Conservation (phyloP, 1,140 invertebrate genomes). For the Lepidurus arcticus region DNA sequence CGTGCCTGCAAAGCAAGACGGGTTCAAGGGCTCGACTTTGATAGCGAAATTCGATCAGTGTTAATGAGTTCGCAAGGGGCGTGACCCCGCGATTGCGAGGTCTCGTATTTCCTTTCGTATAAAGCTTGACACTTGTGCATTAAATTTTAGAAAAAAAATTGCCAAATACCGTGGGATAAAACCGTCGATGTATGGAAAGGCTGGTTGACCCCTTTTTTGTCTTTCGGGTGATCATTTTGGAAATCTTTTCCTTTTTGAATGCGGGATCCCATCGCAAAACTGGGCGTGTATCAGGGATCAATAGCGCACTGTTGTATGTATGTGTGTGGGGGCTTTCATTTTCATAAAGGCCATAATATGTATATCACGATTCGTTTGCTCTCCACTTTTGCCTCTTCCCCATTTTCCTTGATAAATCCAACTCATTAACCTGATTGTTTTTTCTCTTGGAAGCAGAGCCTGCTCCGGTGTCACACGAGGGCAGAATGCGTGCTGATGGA, state of each 20-base stretch:
- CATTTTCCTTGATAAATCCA: slow-evolving; percentile 19
- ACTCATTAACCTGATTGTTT: slow-evolving; percentile 6
- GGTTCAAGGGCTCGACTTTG: slow-evolving; percentile 7
- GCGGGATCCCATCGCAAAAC: background rate
- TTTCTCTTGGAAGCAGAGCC: background rate
- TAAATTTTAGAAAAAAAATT: background rate
- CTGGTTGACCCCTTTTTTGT: background rate
- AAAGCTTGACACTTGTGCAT: background rate
- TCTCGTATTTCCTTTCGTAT: background rate
- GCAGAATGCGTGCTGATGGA: background rate
- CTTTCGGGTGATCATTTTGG: no score
- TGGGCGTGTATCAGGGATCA: slow-evolving; percentile 17
- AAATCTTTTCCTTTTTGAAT: background rate
- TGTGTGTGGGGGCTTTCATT: slow-evolving; percentile 3
- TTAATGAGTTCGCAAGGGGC: slow-evolving; percentile 1
- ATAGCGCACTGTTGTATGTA: slow-evolving; percentile 1
- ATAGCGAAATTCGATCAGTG: slow-evolving; percentile 15
- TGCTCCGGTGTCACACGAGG: background rate
- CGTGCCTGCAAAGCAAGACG: background rate
- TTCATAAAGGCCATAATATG: slow-evolving; percentile 16
- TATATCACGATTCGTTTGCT: slow-evolving; percentile 3
- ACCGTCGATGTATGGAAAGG: no score
- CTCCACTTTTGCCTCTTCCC: background rate
- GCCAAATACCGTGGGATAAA: no score
- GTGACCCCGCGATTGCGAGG: background rate